Base-by-base conservation (phyloP, 2,113 vertebrate genomes). In the Xenopus tropicalis region DNA sequence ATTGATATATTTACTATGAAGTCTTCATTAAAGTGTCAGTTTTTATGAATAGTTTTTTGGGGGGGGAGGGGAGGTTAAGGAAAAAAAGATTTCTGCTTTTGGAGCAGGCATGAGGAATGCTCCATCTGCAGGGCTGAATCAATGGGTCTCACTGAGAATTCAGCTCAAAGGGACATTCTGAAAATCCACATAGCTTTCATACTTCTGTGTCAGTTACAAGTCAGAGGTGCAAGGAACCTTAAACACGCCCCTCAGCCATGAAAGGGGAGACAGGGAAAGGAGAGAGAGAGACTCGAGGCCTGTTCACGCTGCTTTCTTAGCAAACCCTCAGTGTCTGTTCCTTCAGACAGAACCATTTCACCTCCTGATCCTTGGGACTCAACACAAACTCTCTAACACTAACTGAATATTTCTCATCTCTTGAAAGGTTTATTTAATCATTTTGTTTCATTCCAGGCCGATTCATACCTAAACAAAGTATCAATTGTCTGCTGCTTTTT, bases 311-410 rank as follows among this genome's bases (percentile, higher is more conserved):
- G 12, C 24, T 77, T 61, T 78, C 58, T 62, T 42, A 65, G 61
- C 37, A 70, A 65, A 59, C 22, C 52, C 25, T 71, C 29, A 37
- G 65, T 67, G 10, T 37, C 12, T 14, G 43, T 57, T 66, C 19
- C 25, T 54, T 22, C 69, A 81, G 81, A 81, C 54, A 79, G 80
- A 78, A 94, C 94, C 94, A 86, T 93, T 94, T 95, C 92, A 95
- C 97, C 95, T 95, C 91, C 89, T 91, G 93, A 89, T 91, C 96
- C 95, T 86, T 93, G 92, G 87, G 92, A 94, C 95, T 96, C 73
- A 69, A 76, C 13, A 91, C 85, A 86, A 87, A 79, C 83, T 85
- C 83, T 87, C 25, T 46, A 62, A 11, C 46, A 62, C 46, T 66
- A 76, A 69, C 66, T 66, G 52, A 20, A 59, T 22, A 59, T 63